phyloP scores from a whole-genome alignment of 2,888 invertebrate species.

The Rhorus exstirpatorius region DNA sequence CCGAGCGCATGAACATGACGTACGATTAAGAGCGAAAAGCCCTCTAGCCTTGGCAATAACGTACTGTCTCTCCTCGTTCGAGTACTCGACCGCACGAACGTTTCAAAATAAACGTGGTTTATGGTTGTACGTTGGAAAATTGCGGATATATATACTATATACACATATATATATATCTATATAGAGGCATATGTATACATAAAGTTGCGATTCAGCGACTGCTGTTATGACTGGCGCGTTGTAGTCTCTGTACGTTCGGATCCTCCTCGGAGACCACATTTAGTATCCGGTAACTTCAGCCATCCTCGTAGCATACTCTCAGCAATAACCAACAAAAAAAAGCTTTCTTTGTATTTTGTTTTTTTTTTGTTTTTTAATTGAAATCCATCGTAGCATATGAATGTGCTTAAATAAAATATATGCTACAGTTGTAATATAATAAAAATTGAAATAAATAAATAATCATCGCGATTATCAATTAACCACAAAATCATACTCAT shows the following conservation, averaged over 20 bases:
- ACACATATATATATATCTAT: not conserved
- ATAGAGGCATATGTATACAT: not conserved
- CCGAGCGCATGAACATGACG: constrained; percentile 68
- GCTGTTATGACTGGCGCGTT: not conserved
- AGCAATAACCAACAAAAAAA: constrained; percentile 1
- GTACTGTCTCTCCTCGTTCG: not conserved
- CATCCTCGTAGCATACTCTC: not conserved
- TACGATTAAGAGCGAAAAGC: constrained; percentile 68
- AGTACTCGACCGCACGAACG: constrained; percentile 53
- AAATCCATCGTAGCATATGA: not conserved
- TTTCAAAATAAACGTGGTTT: constrained; percentile 58
- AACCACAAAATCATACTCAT: no score
- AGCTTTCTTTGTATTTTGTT: no score
- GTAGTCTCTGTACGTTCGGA: constrained; percentile 9
- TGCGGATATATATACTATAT: constrained; percentile 3
- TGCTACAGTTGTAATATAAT: no score
- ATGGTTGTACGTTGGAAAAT: constrained; percentile 4
- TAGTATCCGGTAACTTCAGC: not conserved
- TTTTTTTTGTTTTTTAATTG: not conserved
- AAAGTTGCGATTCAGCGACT: constrained; percentile 10
- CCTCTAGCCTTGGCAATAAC: constrained; percentile 29
- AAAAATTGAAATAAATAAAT: not conserved
- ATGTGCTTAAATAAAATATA: not conserved
- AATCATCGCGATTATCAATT: not conserved
- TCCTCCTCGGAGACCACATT: not conserved